Base-by-base conservation (phyloP, 2,113 vertebrate genomes). In the Romanogobio albipinnatus region DNA sequence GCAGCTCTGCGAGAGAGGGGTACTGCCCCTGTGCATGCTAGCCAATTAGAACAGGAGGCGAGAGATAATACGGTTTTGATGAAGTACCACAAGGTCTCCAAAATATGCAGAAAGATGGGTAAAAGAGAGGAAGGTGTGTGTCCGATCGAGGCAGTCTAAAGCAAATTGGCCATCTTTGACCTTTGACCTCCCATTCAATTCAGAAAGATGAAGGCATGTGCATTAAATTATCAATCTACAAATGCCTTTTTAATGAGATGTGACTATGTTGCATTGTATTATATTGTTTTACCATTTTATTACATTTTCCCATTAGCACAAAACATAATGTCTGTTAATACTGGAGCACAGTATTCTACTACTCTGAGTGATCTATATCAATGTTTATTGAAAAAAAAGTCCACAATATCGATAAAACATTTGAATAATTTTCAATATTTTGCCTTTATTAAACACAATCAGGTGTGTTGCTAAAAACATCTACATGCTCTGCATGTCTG, bases 31-130 rank as follows among this genome's bases (percentile, higher is more conserved):
- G 88, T 88, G 51, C 87, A 84, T 82, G 77, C 84, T 90, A 93
- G 91, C 91, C 91, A 94, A 92, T 95, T 95, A 93, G 86, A 91
- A 87, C 85, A 89, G 90, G 92, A 93, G 90, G 88, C 86, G 79
- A 90, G 89, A 91, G 90, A 92, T 94, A 94, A 94, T 95, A 94
- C 95, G 93, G 92, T 89, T 93, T 93, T 93, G 92, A 94, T 94
- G 90, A 93, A 91, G 92, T 92, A 92, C 89, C 88, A 85, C 84
- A 87, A 87, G 88, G 92, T 93, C 86, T 90, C 53, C 89, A 89
- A 88, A 91, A 92, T 92, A 93, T 93, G 91, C 89, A 92, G 17
- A 83, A 24, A 66, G 59, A 90, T 84, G 89, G 88, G 88, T 82
- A 86, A 26, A 75, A 75, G 77, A 79, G 86, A 53, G 80, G 87